A percentile compares a stretch with the other conserved stretches of the same genome.
Evolutionary conservation across 2,113 vertebrate genomes (phyloP).

Genomic region (Solea senegalensis): DNA sequence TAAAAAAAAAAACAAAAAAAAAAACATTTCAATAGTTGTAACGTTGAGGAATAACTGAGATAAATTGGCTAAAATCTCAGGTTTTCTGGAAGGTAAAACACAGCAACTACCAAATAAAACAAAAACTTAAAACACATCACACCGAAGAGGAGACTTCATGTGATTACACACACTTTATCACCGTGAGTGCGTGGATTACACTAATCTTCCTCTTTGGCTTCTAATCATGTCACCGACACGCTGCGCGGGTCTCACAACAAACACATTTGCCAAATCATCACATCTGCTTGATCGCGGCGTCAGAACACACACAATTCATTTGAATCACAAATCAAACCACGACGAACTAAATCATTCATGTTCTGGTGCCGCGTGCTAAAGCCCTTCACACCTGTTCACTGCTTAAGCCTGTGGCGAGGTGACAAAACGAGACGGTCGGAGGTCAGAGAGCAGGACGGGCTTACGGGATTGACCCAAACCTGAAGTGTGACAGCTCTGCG

Average conservation of each 20-base stretch:
- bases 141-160: neutral
- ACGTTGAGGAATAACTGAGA: neutral
- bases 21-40: neutral
- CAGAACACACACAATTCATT: too few relatives aligned
- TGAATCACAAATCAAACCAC: too few relatives aligned
- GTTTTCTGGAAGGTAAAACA: neutral
- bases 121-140: neutral
- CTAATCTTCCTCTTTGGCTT: conserved; percentile 58
- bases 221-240: conserved; percentile 48
- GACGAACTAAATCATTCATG: too few relatives aligned
- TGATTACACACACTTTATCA: neutral
- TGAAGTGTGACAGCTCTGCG: conserved; percentile 20
- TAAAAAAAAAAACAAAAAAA: too few relatives aligned
- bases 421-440: neutral
- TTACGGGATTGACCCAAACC: conserved; percentile 60
- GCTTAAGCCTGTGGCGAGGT: conserved; percentile 15
- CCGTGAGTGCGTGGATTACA: conserved; percentile 32
- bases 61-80: neutral
- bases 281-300: conserved; percentile 19
- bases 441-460: conserved; percentile 41
- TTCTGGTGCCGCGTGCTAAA: neutral
- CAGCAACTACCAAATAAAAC: neutral
- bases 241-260: neutral
- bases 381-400: neutral
- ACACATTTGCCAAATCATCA: conserved; percentile 26